Conservation (phyloP, 30 jellyfish, hydroid and myxozoan genomes). For the Phacellophora camtschatica region DNA sequence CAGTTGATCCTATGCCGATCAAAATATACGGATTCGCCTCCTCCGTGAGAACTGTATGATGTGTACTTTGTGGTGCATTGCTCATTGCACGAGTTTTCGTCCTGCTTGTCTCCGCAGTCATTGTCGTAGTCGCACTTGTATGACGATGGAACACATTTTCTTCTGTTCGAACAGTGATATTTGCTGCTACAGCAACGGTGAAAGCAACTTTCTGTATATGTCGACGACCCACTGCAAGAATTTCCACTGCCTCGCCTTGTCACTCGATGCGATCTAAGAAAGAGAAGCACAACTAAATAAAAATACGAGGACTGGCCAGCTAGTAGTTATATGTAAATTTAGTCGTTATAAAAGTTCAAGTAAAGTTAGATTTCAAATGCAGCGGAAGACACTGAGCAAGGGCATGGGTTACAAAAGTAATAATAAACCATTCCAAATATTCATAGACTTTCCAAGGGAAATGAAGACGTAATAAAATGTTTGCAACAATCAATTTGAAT, state of each 20-base stretch:
- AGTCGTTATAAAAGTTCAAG: no score
- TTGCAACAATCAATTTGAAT: no score
- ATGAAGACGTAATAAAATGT: no score
- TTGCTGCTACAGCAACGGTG: conserved; percentile 1
- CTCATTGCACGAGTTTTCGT: conserved; percentile 9
- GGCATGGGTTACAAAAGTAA: no score
- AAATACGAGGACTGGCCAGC: no score
- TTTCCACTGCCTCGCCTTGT: background rate
- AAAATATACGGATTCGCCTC: background rate
- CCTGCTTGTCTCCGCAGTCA: conserved; percentile 50
- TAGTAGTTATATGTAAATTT: no score
- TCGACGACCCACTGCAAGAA: background rate
- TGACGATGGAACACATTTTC: background rate
- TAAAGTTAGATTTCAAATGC: no score
- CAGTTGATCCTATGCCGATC: conserved; percentile 14
- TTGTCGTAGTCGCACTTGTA: conserved; percentile 30
- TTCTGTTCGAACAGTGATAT: conserved; percentile 1
- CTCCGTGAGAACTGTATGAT: background rate
- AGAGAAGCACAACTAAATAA: no score
- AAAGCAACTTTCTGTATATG: background rate
- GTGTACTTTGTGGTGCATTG: background rate
- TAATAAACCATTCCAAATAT: no score
- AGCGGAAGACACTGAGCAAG: no score
- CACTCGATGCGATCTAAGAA: background rate
- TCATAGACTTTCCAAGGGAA: no score